Base-by-base conservation (phyloP, 2,888 invertebrate species). In the Sympetrum striolatum region DNA sequence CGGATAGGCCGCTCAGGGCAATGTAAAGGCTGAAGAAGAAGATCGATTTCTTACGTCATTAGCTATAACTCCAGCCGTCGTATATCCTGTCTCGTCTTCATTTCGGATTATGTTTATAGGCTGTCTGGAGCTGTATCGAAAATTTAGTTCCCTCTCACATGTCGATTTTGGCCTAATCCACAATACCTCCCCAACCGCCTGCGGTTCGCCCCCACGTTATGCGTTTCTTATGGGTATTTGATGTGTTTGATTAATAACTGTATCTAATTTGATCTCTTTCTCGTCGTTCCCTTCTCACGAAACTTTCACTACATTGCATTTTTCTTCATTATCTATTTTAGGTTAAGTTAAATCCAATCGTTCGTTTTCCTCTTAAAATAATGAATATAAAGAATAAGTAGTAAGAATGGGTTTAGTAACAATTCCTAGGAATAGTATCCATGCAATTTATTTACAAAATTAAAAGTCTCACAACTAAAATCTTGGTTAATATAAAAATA, bases 21-120 rank as follows among this genome's bases (percentile, higher is more conserved):
- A 58, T 64, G 18, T 25, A 86, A 14, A 86, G 2, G 35, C 31
- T 2, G 14, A 35, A 82, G 82, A 31, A 35, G 82, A 37, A 37
- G 86, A 86, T 86, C 86, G 86, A 86, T 86, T 86, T 86, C 86
- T 58, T 37, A 60, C 37, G 60, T 86, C 86, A 86, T 86, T 86
- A 86, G 39, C 86, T 58, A 53, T 82, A 60, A 82, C 82, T 53
- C 58, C 86, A 37, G 18, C 58, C 37, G 25, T 60, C 86, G 14
- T 31, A 35, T 22, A 12, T 6, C 35, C 60, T 25, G 14, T 2
- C n/a, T 12, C 35, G 31, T 22, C 37, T n/a, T 60, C 22, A 37
- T 18, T 37, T 12, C 80, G 35, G 18, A 53, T 53, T 31, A 73
- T 73, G 73, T 73, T 53, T 53, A 73, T 31, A 25, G 25, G 25